Base-by-base conservation (phyloP, 2,113 vertebrate species). In the Tachysurus vachellii region DNA sequence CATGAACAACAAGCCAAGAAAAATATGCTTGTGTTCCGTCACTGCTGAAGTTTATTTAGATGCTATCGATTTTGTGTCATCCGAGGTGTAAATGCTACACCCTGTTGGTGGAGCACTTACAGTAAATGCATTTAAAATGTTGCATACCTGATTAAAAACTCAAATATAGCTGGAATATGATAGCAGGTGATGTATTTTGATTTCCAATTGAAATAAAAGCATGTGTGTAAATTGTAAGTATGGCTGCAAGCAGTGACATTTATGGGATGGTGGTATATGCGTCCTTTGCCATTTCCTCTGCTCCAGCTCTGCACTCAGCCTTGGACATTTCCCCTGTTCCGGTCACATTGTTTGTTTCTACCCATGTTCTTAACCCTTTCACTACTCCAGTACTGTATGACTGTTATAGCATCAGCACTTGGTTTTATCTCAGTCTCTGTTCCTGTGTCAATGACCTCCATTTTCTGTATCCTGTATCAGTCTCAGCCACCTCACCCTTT, bases 131-230 rank as follows among this genome's bases (percentile, higher is more conserved):
- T 88, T 88, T 84, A 57, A 86, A 90, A 90, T 70, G 59, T 59
- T 71, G 85, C 84, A 54, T 82, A 85, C 73, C 85, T 88, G 87
- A 87, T 88, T 90, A 87, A 87, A 85, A 87, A 36, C 80, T 86
- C 70, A 50, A 64, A 84, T 56, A 75, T 28, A 59, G 31, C 47
- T 62, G 26, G 61, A 26, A 50, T 21, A n/a, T 11, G 59, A 17
- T 31, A 54, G 59, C 17, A 19, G 75, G 12, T 79, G 79, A 87
- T 88, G 83, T 71, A 85, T 82, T 90, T 36, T 82, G 79, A 80
- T 85, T 85, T 88, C 36, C 84, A 88, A 88, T 86, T 84, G 84
- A 87, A 90, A 88, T 87, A 87, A 90, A 90, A 88, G 79, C 80
- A 36, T 56, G 62, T 16, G 44, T 66, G 59, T 89, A 89, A 87